Percentiles rank a stretch among this genome's conserved stretches.
These are phyloP conservation scores for pig (Sus scrofa) DNA, from an alignment of 2,113 vertebrate genomes.

Conservation along the genomic window DNA sequence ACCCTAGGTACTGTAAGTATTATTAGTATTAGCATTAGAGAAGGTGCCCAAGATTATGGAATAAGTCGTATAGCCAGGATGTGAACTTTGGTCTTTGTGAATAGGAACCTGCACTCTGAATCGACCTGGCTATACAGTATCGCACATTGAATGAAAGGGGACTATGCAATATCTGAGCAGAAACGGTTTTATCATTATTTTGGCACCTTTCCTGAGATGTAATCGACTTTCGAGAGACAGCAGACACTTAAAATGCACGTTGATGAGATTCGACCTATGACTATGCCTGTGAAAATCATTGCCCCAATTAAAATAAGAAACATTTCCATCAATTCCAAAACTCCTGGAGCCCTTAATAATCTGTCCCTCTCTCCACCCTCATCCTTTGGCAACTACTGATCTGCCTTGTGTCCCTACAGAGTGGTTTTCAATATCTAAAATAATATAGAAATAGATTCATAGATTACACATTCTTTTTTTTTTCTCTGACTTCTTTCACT, in stretches of 20 bases:
- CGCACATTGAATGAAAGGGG: background rate
- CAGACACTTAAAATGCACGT: background rate
- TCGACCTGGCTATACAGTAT: background rate
- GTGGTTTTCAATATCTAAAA: constrained; percentile 32
- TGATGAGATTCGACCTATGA: background rate
- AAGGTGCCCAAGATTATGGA: background rate
- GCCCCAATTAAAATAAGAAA: background rate
- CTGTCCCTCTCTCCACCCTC: background rate
- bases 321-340: background rate
- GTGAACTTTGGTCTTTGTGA: background rate
- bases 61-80: background rate
- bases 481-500: no score
- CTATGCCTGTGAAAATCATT: background rate
- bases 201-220: background rate
- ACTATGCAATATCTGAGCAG: background rate
- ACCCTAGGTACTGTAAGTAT: background rate
- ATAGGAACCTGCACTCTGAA: background rate
- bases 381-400: background rate
- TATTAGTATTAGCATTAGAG: background rate
- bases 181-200: constrained; percentile 31
- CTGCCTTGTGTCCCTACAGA: background rate
- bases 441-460: background rate
- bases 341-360: background rate
- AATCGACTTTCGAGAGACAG: background rate
- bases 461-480: background rate